phyloP scores from a whole-genome alignment of 2,888 invertebrate genomes.

The Brachylomia viminalis region DNA sequence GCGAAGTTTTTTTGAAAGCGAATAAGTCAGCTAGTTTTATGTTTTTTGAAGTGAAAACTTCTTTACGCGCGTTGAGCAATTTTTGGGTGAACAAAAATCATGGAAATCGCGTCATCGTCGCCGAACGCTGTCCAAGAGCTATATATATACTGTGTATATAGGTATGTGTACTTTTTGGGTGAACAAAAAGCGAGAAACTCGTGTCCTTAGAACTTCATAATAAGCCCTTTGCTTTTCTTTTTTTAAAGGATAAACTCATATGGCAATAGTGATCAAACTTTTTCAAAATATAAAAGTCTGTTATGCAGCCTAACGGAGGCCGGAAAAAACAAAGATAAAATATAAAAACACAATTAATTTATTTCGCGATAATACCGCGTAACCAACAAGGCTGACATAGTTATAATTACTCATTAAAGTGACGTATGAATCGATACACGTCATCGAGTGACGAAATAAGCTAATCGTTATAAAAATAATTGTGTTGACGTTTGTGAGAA shows the following conservation, averaged over 20 bases:
- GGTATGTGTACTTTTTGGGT: too few species aligned
- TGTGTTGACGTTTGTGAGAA: conserved; percentile 74
- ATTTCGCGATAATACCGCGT: conserved; percentile 39
- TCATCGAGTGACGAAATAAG: conserved; percentile 83
- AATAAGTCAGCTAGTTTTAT: too few species aligned
- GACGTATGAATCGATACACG: conserved; percentile 80
- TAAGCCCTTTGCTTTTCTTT: not conserved
- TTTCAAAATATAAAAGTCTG: not conserved
- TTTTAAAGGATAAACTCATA: not conserved
- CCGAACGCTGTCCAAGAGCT: too few species aligned
- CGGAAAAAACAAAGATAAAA: conserved; percentile 10
- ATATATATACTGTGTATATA: too few species aligned
- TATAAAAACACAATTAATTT: not conserved
- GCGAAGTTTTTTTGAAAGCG: not conserved
- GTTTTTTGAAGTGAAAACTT: too few species aligned
- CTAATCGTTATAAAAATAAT: conserved; percentile 85
- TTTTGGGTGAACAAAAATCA: too few species aligned
- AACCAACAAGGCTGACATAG: conserved; percentile 70
- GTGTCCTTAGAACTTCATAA: too few species aligned
- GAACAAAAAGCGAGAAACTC: too few species aligned
- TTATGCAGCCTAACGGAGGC: not conserved
- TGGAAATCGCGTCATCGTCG: too few species aligned
- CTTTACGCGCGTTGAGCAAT: too few species aligned
- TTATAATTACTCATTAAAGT: conserved; percentile 85
- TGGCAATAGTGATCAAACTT: not conserved